Base-by-base conservation (phyloP, 2,113 vertebrate species). In the Mionectes macconnelli region DNA sequence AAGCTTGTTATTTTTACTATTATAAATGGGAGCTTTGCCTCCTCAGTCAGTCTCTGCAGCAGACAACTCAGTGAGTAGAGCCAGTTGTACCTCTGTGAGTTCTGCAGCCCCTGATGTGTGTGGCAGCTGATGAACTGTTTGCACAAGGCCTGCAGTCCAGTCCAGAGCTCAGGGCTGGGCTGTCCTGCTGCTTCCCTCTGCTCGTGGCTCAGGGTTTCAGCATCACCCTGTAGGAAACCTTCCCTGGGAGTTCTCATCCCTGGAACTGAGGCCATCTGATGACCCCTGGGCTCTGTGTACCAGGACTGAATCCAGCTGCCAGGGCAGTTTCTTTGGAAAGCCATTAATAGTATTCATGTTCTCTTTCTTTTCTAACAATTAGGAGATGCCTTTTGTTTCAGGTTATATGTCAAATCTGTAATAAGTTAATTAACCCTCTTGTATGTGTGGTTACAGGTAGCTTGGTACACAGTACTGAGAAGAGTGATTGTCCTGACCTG, bases 51-150 rank as follows among this genome's bases (percentile, higher is more conserved):
- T 68, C 63, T 45, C 20, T 0, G 2, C 3, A 20, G 12, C 19
- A 81, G 42, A 25, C 24, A 57, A 1, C 44, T 44, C 22, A 19
- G 74, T 70, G n/a, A 62, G 44, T 5, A 17, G 55, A 77, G 14
- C 23, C 19, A 27, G 33, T 6, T 9, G 2, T 55, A 33, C 33
- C 87, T 68, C 9, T 20, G 21, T 0, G 0, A 68, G 4, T 49
- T 70, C 25, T 27, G 6, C 6, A 35, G 49, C 18, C 44, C 35
- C 33, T 8, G 22, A 14, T 44, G 49, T 47, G n/a, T 0, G 0
- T 14, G 6, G 1, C 5, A 22, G 47, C 31, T 28, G 8, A 0
- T 39, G 31, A 45, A 15, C 8, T n/a, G 28, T 57, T 63, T 57
- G 53, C 10, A 1, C n/a, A 6, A 21, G 39, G 24, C 42, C 52